Evolutionary conservation across 1,140 invertebrate genomes (phyloP), one percentile per base, ranked within the genome.

Genomic region (Brachionus rubens): DNA sequence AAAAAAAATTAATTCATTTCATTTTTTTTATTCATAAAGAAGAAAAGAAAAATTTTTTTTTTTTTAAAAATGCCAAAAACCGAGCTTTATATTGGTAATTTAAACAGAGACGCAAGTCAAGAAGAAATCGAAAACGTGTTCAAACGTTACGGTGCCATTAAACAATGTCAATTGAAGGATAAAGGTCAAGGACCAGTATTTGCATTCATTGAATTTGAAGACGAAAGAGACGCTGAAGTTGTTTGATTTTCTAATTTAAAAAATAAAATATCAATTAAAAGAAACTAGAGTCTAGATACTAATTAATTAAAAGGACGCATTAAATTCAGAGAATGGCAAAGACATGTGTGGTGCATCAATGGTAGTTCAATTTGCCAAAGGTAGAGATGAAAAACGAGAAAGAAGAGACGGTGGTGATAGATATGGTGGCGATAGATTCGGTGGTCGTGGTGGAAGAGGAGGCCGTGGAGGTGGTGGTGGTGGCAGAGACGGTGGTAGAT

Each of bases 171-270:
- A 33, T 24, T 72, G 10, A 72, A 72, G 40, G 50, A 72, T 36
- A 72, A 72, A 72, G 68, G 68, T 26, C 43, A 43, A 40, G 68
- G 33, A 16, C 80, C 83, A 28, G 84, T 93, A 36, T 97, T 96
- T 87, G 94, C 93, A 12, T 97, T 97, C 86, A 91, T 97, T n/a
- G 93, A 96, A 84, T 97, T 93, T 86, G 94, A 97, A 85, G 94
- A 94, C 83, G 88, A 90, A 81, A 90, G 92, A 82, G 94, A 97
- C 86, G 94, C 94, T 6, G 93, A 94, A 82, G 94, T 97, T 86
- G 91, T 93, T 72, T 21, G 12, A 21, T 72, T 40, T 72, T 72
- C 46, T 72, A 50, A 26, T 40, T 52, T 50, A 36, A 33, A 40
- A 48, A 3, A n/a, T 33, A 28, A 7, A 70, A 26, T 46, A 70